phyloP scores from a whole-genome alignment of 2,888 invertebrate species.

The Agrotis clavis region DNA sequence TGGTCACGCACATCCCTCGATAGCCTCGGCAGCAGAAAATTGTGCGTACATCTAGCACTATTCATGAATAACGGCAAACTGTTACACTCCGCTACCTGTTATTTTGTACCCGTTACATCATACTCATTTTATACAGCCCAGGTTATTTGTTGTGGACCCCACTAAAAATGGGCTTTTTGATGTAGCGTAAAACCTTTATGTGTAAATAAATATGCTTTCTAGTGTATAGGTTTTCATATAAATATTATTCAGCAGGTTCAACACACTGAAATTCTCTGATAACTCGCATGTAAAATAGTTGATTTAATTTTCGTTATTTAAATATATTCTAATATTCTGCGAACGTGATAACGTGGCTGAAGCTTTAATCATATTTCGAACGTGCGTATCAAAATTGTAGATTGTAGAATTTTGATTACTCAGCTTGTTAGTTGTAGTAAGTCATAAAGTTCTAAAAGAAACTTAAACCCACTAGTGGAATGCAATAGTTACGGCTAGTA shows the following conservation, averaged over 20 bases:
- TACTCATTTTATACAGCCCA: conserved; percentile 34
- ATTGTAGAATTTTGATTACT: conserved; percentile 40
- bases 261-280: conserved; percentile 3
- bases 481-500: conserved; percentile 9
- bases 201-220: not conserved
- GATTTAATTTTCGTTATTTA: conserved; percentile 30
- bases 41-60: conserved; percentile 63
- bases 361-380: conserved; percentile 38
- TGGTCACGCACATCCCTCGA: conserved; percentile 72
- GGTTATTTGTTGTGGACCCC: conserved; percentile 20
- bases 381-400: conserved; percentile 24
- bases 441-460: not conserved
- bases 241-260: conserved; percentile 25
- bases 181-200: conserved; percentile 25
- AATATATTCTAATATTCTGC: conserved; percentile 27
- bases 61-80: conserved; percentile 61
- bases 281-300: conserved; percentile 11
- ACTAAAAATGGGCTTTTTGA: conserved; percentile 28
- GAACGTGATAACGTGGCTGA: conserved; percentile 6
- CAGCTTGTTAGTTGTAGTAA: not conserved
- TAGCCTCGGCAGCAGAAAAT: conserved; percentile 69
- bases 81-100: conserved; percentile 39
- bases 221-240: conserved; percentile 28
- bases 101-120: conserved; percentile 43
- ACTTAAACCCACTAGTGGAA: conserved; percentile 9